Evolutionary conservation across 2,113 vertebrate species (phyloP), one percentile per base, ranked within the genome.

Genomic region (Ursus arctos): DNA sequence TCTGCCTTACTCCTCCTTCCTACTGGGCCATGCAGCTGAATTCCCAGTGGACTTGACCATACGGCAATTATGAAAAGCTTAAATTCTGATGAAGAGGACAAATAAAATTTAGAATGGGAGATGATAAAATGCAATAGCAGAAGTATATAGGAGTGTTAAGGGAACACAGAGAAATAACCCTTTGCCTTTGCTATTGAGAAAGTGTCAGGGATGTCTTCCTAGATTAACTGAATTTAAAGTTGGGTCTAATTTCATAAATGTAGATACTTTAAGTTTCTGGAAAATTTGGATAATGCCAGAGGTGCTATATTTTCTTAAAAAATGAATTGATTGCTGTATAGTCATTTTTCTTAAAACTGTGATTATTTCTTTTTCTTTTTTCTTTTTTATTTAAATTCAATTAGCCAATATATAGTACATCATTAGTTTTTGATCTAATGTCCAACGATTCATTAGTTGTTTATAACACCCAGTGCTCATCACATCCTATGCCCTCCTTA

Each of bases 161-260:
- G 63, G 22, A 87, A 36, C 8, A 65, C 61, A 81, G 63, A 81
- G 16, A 97, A 90, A n/a, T 15, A 67, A 49, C 13, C 7, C 6
- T 53, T 76, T 87, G 49, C 55, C 43, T 93, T 87, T 87, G 57
- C 21, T 67, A 67, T 18, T 36, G 49, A 36, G 74, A 82, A 18
- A 18, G 2, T 69, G 11, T 57, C 59, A 47, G 21, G 26, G 6
- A 61, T 59, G 47, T 94, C 49, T 63, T 88, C 22, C 51, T 69
- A 69, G 8, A 95, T 57, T 86, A 59, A 89, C 22, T 69, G 28
- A 82, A 91, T 87, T 85, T 94, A 57, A 14, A 94, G 10, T 33
- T 79, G 18, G 13, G 2, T 71, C 11, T 88, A 33, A 11, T 88
- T 88, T 94, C 8, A 40, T n/a, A 88, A 79, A 28, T 65, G 12